Evolutionary conservation across 2,113 vertebrate genomes (phyloP), one percentile per base, ranked within the genome.

Genomic region (Artemisiospiza belli): DNA sequence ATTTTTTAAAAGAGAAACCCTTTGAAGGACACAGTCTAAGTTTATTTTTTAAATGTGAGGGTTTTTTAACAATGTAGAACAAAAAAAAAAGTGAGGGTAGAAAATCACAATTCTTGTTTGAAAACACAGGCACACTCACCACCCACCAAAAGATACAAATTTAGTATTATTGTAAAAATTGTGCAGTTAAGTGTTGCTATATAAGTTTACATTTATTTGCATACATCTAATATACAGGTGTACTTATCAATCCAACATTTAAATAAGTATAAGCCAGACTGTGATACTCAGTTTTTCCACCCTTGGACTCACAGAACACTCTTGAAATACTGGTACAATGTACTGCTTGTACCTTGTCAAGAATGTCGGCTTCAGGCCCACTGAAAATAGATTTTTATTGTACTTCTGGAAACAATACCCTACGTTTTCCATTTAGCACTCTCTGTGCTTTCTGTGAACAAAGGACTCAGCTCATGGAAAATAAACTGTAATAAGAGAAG

Each of bases 391-490:
- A 83, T 94, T 96, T 95, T 94, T 94, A 91, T 95, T 92, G 86
- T 90, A 90, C 93, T 90, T 88, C 90, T 93, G 93, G 93, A 97
- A 97, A 96, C 93, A 95, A 90, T 92, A 72, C 62, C 64, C 83
- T 47, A 54, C n/a, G 12, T 90, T 96, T 92, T 92, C 94, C 88
- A 72, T 81, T 90, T 75, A 94, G 92, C 72, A 88, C 88, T 62
- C 74, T 63, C 92, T 79, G 73, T 95, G 93, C 92, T 89, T 92
- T 95, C 76, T 89, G 55, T 68, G 86, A 95, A 90, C 93, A 92
- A 94, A 96, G 73, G 68, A 82, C 61, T 87, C 83, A 68, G 52
- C 86, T 90, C 83, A 93, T 95, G 93, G 95, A 97, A 94, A 94
- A 94, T 78, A 84, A 27, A 83, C 68, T 88, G 43, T 67, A 95